A percentile compares a stretch with the other conserved stretches of the same genome.
phyloP scores from a whole-genome alignment of 2,113 vertebrate genomes.

The Galbula dea region DNA sequence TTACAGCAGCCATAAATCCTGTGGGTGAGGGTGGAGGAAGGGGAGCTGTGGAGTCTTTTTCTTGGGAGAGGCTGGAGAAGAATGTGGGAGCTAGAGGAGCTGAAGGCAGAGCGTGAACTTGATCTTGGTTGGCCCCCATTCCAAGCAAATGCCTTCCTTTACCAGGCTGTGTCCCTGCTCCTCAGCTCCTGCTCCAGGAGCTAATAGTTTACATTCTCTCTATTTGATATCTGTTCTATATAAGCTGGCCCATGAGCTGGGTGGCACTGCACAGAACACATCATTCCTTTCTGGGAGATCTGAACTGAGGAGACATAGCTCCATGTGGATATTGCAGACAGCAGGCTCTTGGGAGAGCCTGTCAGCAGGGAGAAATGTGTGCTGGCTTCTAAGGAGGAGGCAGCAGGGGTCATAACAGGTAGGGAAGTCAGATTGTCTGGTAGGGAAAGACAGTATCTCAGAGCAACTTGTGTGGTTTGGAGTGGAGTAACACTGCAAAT shows the following conservation, averaged over 20 bases:
- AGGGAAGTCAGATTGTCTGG: not conserved
- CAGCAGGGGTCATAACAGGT: not conserved
- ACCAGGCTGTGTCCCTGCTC: not conserved
- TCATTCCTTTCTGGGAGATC: not conserved
- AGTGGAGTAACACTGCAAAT: not conserved
- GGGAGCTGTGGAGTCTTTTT: not conserved
- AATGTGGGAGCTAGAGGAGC: not conserved
- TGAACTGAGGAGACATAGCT: not conserved
- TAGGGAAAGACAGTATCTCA: not conserved
- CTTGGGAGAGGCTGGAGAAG: not conserved
- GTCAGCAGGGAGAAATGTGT: not conserved
- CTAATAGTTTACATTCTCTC: no score
- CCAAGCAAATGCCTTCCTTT: not conserved
- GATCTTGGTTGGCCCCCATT: not conserved
- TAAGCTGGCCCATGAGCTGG: not conserved
- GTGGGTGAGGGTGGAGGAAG: not conserved
- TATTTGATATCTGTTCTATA: no score
- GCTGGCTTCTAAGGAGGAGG: not conserved
- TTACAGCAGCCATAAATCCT: not conserved
- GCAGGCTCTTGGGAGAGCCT: not conserved
- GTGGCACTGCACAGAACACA: fast-evolving
- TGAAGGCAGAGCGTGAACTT: not conserved
- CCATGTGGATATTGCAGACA: not conserved
- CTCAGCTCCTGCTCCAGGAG: not conserved
- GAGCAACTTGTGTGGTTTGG: fast-evolving